Base-by-base conservation (phyloP, 2,888 invertebrate genomes). In the Acanthosepion lycidas region DNA sequence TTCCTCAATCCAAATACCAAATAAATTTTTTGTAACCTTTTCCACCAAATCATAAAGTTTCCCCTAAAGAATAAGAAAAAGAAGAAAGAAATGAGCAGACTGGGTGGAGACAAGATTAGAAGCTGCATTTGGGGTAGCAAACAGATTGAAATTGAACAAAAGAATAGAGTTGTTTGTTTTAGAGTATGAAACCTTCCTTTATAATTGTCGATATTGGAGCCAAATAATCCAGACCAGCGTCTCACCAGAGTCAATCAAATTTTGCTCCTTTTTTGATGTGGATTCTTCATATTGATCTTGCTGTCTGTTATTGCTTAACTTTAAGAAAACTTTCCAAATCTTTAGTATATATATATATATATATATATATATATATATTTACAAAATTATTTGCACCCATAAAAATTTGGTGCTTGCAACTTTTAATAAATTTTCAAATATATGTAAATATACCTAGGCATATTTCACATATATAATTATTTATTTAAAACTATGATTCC, bases 271-370 rank as follows among this genome's bases (percentile, higher is more conserved):
- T 78, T 78, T 78, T 78, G 78, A 78, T 33, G 78, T 78, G n/a
- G 15, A 33, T n/a, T 78, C n/a, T 78, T 33, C n/a, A 15, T n/a
- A 78, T n/a, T 23, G 59, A 59, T 59, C 59, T 59, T 59, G 59
- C 59, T 78, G 78, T 78, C 78, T 78, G 78, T 78, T 78, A 78
- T 78, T 78, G 78, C 78, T 78, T 28, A 78, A 59, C 59, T 59
- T 59, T 59, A 6, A 20, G 59, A 59, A 59, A 59, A 59, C 59
- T 59, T 59, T 3, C 20, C 59, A 20, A 59, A 59, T 23, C 59
- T 59, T 59, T 23, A 59, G 4, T 33, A 78, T 78, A 78, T 15
- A 15, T 33, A n/a, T 78, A 0, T 42, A 42, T 42, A 42, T 42
- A 42, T 42, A 42, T 33, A 78, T 78, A 78, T 15, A 15, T 33